Percentiles rank a stretch among this genome's conserved stretches.
Conservation (phyloP, 2,797 vertebrate species). For the Gouania willdenowi region DNA sequence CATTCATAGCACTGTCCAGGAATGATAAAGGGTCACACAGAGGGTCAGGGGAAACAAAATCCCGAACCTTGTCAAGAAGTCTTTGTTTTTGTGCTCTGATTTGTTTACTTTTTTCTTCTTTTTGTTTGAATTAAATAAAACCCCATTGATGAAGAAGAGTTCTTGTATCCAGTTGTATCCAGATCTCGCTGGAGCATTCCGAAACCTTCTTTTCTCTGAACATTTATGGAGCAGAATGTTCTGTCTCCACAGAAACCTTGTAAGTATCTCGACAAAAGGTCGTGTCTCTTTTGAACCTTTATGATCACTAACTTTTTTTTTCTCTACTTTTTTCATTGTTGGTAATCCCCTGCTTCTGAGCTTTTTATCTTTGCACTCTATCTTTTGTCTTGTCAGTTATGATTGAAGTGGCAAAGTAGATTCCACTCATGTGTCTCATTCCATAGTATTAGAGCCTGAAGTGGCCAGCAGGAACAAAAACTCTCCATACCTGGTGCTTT, state of each 20-base stretch:
- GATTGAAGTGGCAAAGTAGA: slow-evolving; percentile 16
- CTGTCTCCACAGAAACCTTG: not conserved
- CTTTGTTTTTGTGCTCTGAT: not conserved
- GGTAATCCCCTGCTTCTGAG: slow-evolving; percentile 1
- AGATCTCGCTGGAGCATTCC: too few species aligned
- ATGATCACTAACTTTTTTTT: not conserved
- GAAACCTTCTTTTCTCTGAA: too few species aligned
- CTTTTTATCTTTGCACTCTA: slow-evolving; percentile 19
- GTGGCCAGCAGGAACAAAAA: slow-evolving; percentile 34
- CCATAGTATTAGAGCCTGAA: slow-evolving; percentile 40
- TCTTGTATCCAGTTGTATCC: too few species aligned
- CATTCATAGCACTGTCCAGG: slow-evolving; percentile 37
- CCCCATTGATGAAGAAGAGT: too few species aligned
- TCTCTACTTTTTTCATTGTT: not conserved
- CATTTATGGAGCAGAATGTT: too few species aligned
- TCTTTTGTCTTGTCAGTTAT: slow-evolving; percentile 32
- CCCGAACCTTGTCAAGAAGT: slow-evolving; percentile 22
- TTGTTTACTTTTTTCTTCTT: too few species aligned
- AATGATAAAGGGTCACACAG: slow-evolving; percentile 24
- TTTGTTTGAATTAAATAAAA: too few species aligned
- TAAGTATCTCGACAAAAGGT: too few species aligned
- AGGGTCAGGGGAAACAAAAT: slow-evolving; percentile 38
- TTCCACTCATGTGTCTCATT: slow-evolving; percentile 27
- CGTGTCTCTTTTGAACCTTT: too few species aligned
- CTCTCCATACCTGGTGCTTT: slow-evolving; percentile 38